Conservation (phyloP, 2,888 invertebrate genomes). For the Polydrusus tereticollis region DNA sequence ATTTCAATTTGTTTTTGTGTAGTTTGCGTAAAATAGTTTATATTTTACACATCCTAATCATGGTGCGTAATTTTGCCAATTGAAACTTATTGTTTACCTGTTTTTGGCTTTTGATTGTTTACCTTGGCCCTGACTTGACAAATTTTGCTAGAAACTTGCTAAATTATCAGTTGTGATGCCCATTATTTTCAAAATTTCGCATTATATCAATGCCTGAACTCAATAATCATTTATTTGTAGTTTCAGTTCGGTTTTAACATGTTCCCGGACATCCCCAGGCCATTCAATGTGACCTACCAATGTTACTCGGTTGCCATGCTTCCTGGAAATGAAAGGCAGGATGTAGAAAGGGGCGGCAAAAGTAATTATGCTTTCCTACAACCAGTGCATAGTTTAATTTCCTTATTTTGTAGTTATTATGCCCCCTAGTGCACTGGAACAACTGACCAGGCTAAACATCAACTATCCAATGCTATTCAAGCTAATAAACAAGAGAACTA, state of each 20-base stretch:
- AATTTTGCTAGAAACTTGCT: background rate
- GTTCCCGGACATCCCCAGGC: conserved; percentile 86
- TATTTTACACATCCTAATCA: conserved; percentile 17
- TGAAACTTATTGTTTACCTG: background rate
- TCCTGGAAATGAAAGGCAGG: conserved; percentile 92
- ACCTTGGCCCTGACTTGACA: background rate
- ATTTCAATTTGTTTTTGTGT: background rate
- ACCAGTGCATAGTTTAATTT: background rate
- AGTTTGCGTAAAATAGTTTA: background rate
- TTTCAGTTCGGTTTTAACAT: conserved; percentile 91
- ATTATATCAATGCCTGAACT: background rate
- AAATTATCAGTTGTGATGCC: background rate
- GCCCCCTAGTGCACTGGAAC: conserved; percentile 96
- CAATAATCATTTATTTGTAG: conserved; percentile 61
- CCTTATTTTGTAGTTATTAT: conserved; percentile 88
- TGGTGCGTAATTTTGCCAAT: conserved; percentile 15
- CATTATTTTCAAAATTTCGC: background rate
- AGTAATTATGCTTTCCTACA: too few species aligned
- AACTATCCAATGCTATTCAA: conserved; percentile 99
- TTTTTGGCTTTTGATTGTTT: background rate
- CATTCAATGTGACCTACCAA: conserved; percentile 87
- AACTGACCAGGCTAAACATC: conserved; percentile 91
- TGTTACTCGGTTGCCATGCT: conserved; percentile 97
- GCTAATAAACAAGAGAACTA: conserved; percentile 87
- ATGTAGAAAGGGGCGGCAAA: conserved; percentile 97